Base-by-base conservation (phyloP, 1,140 invertebrate species). In the Sogatella furcifera region DNA sequence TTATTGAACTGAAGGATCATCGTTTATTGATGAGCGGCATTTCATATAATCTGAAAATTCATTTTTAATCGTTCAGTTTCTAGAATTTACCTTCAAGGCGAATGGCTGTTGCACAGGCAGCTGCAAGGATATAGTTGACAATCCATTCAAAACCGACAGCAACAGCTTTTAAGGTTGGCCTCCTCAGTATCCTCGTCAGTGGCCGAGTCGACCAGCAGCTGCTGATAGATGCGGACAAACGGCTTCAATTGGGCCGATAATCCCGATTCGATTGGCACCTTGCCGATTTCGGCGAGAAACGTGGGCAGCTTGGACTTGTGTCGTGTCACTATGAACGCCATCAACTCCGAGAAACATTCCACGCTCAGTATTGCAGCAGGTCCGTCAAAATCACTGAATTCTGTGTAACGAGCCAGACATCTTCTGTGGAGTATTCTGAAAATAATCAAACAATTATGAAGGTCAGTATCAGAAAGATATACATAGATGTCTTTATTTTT, bases 331-430 rank as follows among this genome's bases (percentile, higher is more conserved):
- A 68, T 46, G n/a, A 68, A 31, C 24, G 63, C 59, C 17, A 63
- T 53, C 4, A 65, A 13, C 49, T 66, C 65, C 14, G 62, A 60
- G 19, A 65, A 65, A 55, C 60, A 62, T 63, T 68, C 67, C 19
- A 68, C 41, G 21, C 61, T 52, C 9, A 55, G 14, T 43, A 63
- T 52, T 14, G 65, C 64, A 1, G 62, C 52, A 2, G 34, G 9
- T 4, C 19, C 19, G 42, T 68, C 67, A 34, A 64, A 62, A 6
- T 66, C 62, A 19, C 52, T 59, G 14, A 65, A 19, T 24, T 66
- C 63, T 5, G 62, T 55, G 38, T 62, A 65, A 4, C 54, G 46
- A 31, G 57, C 59, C 38, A 67, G 42, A 17, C 59, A 55, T 15
- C 58, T 24, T 19, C 56, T 24, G 31, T 62, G 66, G 17, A 67